phyloP scores from a whole-genome alignment of 2,797 vertebrate genomes.

The Loris lydekkerianus region DNA sequence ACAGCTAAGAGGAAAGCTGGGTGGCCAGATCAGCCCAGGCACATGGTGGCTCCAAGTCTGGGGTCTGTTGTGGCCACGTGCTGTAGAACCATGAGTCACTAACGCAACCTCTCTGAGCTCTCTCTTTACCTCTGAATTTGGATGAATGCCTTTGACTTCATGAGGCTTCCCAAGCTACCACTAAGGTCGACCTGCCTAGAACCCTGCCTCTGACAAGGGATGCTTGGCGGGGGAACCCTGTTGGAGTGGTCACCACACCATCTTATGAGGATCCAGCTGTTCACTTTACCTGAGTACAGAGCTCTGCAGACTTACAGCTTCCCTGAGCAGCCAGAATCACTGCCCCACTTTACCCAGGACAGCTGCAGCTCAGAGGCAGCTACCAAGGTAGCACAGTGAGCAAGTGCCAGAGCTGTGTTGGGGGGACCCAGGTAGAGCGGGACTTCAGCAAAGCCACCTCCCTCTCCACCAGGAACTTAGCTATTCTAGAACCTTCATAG shows the following conservation, averaged over 20 bases:
- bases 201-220: neutral
- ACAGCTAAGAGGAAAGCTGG: neutral
- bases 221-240: neutral
- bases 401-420: neutral
- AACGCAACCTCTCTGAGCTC: neutral
- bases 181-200: neutral
- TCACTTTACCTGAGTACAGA: neutral
- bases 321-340: neutral
- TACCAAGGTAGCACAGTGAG: neutral
- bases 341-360: neutral
- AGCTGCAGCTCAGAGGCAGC: neutral
- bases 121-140: neutral
- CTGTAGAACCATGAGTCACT: neutral
- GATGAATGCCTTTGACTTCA: neutral
- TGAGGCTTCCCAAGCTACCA: neutral
- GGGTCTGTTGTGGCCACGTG: neutral
- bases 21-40: fast-evolving
- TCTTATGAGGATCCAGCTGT: neutral
- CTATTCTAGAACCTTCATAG: neutral
- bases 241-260: neutral
- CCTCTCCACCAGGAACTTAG: neutral
- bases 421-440: neutral
- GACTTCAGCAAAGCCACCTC: neutral
- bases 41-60: neutral
- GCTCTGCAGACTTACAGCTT: neutral